A percentile compares a stretch with the other conserved stretches of the same genome.
Evolutionary conservation across 2,113 vertebrate species (phyloP).

Genomic region (Sinocyclocheilus rhinocerous): DNA sequence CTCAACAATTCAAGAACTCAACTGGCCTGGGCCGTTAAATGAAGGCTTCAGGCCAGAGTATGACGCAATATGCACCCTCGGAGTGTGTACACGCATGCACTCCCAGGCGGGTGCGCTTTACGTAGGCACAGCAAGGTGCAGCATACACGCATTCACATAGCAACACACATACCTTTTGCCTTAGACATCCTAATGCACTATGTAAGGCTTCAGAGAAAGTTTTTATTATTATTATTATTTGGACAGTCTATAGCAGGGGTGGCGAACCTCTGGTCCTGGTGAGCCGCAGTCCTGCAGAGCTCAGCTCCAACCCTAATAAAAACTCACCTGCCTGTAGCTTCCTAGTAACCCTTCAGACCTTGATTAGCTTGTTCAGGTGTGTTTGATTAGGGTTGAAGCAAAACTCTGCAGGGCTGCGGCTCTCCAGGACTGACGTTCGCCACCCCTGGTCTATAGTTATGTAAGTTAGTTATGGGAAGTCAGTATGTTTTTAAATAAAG

Average conservation of each 20-base stretch:
- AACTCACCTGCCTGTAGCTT: too few relatives aligned
- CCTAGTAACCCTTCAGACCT: too few relatives aligned
- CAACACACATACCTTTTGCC: not conserved
- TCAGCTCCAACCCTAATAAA: too few relatives aligned
- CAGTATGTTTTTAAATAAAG: not conserved
- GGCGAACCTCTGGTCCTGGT: too few relatives aligned
- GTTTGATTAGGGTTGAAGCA: too few relatives aligned
- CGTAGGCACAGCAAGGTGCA: conserved; percentile 65
- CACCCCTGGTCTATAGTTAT: not conserved
- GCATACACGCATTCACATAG: conserved; percentile 25
- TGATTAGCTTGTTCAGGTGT: too few relatives aligned
- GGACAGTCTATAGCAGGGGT: not conserved
- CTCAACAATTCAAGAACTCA: conserved; percentile 92
- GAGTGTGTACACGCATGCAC: conserved; percentile 61
- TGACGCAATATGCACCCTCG: conserved; percentile 72
- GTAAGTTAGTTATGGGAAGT: not conserved
- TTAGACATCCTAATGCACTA: not conserved
- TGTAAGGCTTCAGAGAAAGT: not conserved
- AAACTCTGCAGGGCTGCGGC: too few relatives aligned
- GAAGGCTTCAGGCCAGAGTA: conserved; percentile 93
- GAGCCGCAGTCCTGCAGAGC: too few relatives aligned
- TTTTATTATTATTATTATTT: not conserved
- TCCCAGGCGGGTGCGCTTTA: conserved; percentile 62
- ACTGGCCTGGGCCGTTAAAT: conserved; percentile 89
- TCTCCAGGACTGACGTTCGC: too few relatives aligned